Percentiles rank a stretch among this genome's conserved stretches.
phyloP scores from a whole-genome alignment of 2,888 invertebrate genomes.

The Patella depressa region DNA sequence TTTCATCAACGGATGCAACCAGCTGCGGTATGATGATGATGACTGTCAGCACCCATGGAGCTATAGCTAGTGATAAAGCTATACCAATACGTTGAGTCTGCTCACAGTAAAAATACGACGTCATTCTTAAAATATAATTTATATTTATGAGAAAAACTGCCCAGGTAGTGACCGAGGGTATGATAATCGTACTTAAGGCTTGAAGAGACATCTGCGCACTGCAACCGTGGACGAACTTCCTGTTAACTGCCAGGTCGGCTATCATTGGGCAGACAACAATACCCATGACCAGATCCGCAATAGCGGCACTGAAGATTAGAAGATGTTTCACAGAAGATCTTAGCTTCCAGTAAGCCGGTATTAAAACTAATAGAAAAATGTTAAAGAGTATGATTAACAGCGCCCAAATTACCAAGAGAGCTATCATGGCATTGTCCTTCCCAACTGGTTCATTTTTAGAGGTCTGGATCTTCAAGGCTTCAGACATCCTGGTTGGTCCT shows the following conservation, averaged over 20 bases:
- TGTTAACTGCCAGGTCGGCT: conserved; percentile 22
- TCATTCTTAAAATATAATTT: conserved; percentile 38
- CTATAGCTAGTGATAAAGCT: not conserved
- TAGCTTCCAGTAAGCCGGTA: conserved; percentile 9
- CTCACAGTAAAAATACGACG: conserved; percentile 20
- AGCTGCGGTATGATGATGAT: not conserved
- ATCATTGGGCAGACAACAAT: conserved; percentile 26
- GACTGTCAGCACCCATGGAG: not conserved
- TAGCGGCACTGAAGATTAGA: conserved; percentile 32
- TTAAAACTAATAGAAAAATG: not conserved
- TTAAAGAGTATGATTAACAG: not conserved
- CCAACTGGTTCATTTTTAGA: not conserved
- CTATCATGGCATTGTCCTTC: not conserved
- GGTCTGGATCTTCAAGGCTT: not conserved
- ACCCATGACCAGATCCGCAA: conserved; percentile 29
- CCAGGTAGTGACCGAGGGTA: conserved; percentile 40
- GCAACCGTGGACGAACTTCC: conserved; percentile 13
- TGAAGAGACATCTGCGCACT: conserved; percentile 25
- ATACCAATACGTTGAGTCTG: not conserved
- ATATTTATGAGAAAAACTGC: conserved; percentile 38
- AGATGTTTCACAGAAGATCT: conserved; percentile 33
- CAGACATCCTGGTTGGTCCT: not conserved
- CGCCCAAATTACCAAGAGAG: not conserved
- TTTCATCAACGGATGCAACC: not conserved
- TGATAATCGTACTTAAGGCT: conserved; percentile 34